Conservation (phyloP, 2,113 vertebrate species). For the Marmota flaviventris region DNA sequence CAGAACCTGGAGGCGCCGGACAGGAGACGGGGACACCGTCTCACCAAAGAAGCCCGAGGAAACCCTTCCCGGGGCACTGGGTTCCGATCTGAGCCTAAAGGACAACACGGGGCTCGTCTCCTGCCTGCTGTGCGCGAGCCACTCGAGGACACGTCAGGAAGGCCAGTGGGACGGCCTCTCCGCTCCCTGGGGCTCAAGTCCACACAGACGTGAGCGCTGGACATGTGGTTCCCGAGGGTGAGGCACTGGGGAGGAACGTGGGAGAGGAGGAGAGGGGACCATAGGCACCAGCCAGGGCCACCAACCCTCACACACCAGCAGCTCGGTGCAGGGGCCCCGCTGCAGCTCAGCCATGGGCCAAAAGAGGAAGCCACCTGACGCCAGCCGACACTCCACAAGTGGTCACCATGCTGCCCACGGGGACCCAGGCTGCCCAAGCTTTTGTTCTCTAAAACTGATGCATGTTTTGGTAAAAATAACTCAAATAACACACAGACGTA, state of each 20-base stretch:
- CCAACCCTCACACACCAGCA: rapidly evolving
- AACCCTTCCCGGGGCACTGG: neutral
- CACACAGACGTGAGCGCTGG: neutral
- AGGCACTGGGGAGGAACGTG: neutral
- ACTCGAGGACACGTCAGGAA: neutral
- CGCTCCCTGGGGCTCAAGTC: neutral
- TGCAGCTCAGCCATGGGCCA: rapidly evolving
- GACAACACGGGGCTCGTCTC: neutral
- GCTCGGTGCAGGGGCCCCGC: neutral
- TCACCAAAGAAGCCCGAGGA: rapidly evolving
- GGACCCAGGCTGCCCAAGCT: neutral
- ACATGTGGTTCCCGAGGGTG: neutral
- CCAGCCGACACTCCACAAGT: neutral
- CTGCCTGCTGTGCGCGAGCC: neutral
- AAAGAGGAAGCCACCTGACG: rapidly evolving
- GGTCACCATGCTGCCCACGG: rapidly evolving
- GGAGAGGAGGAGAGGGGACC: neutral
- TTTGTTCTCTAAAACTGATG: neutral
- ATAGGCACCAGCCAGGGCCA: neutral
- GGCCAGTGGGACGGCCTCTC: neutral
- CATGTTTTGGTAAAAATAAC: neutral
- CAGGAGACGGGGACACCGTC: neutral
- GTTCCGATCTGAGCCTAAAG: neutral
- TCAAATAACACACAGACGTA: neutral
- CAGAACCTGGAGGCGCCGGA: neutral